Conservation (phyloP, 2,888 invertebrate species). For the Drosophila trichaetosa region DNA sequence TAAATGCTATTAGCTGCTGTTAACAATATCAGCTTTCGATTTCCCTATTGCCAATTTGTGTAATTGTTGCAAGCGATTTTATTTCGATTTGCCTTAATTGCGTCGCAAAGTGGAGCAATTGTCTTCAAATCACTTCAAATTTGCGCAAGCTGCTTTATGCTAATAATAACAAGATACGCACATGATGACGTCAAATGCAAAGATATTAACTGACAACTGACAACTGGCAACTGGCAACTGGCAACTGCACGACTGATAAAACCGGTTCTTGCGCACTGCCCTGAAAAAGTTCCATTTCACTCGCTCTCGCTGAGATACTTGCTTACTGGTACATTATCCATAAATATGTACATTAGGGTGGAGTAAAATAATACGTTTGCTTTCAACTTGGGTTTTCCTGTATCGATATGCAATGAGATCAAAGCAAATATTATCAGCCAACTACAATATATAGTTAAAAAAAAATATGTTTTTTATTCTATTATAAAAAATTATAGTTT, state of each 20-base stretch:
- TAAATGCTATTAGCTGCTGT: background rate
- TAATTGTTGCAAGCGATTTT: conserved; percentile 47
- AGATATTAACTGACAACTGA: conserved; percentile 35
- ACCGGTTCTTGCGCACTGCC: conserved; percentile 65
- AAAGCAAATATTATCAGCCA: background rate
- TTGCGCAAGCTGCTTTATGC: conserved; percentile 25
- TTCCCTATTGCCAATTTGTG: conserved; percentile 58
- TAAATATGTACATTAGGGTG: background rate
- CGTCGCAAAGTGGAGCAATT: conserved; percentile 51
- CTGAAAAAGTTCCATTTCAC: conserved; percentile 40
- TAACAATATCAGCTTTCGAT: conserved; percentile 37
- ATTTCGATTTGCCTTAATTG: conserved; percentile 38
- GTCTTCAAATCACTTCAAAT: conserved; percentile 19
- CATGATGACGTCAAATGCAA: conserved; percentile 50
- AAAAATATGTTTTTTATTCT: background rate
- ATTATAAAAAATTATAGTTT: background rate
- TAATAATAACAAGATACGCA: conserved; percentile 29
- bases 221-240: conserved; percentile 30
- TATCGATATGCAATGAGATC: background rate
- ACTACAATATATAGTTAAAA: background rate
- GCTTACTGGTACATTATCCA: background rate
- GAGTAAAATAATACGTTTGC: background rate
- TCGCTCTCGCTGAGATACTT: conserved; percentile 8
- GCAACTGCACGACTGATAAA: conserved; percentile 40
- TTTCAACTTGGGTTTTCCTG: background rate